Base-by-base conservation (phyloP, 2,113 vertebrate species). In the Brachyhypopomus occidentalis region DNA sequence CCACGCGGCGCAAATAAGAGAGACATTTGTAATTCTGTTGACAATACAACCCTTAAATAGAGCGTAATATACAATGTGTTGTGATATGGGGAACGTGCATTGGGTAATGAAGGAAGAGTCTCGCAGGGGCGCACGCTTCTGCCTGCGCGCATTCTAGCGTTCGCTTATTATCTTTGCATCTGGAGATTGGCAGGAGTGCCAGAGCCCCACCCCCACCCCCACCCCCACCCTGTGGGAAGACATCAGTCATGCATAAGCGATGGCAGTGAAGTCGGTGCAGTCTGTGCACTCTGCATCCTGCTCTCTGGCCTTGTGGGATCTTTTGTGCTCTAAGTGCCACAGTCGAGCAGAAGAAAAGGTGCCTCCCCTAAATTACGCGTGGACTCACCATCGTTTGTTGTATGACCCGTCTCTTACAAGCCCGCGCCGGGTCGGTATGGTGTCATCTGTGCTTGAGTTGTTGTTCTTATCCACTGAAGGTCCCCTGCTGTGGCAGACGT, bases 81-180 rank as follows among this genome's bases (percentile, higher is more conserved):
- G 25, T 17, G 62, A 30, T 67, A 38, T 70, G 36, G 34, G 38
- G 8, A 41, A 11, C n/a, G 17, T 34, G 38, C 9, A 34, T 22
- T 70, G 23, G 34, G 20, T 70, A 70, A 70, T 70, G 66, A 70
- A n/a, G 66, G n/a, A 70, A 41, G 20, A 70, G 20, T 67, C 17
- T 36, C 64, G 36, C 30, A 20, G 64, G 64, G 36, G 64, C 64
- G 3, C 22, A 34, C 41, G 66, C 66, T 41, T 19, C 34, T 67
- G 64, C 34, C 36, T 67, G 64, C 64, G 5, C 9, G 41, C 80
- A 79, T 78, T 56, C 66, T 79, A 82, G 84, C 87, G 79, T 83
- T 59, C n/a, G 84, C 84, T 84, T 75, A 85, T 90, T 89, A 86
- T 75, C 60, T 76, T 6, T 76, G 83, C 87, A 89, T 88, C 87